A percentile compares a stretch with the other conserved stretches of the same genome.
Evolutionary conservation across 2,888 invertebrate species (phyloP).

Genomic region (Abrostola triplasia): DNA sequence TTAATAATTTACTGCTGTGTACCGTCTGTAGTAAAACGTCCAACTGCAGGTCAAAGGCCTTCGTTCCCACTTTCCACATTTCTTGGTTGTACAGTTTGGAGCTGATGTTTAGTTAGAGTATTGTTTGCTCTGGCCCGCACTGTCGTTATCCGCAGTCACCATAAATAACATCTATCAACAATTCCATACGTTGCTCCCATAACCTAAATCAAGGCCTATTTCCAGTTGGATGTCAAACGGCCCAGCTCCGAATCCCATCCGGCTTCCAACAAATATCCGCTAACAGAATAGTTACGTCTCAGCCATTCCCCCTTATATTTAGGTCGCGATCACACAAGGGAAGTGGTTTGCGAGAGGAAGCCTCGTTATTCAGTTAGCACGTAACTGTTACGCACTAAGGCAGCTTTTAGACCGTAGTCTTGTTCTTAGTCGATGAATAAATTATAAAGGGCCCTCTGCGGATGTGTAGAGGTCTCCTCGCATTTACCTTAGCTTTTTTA

Average conservation of each 20-base stretch:
- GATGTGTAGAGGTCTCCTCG: slow-evolving; percentile 42
- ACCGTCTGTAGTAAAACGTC: no score
- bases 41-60: no score
- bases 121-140: no score
- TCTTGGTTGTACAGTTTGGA: no score
- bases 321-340: slow-evolving; percentile 71
- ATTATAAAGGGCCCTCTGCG: slow-evolving; percentile 47
- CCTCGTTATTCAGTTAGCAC: slow-evolving; percentile 62
- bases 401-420: slow-evolving; percentile 34
- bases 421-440: slow-evolving; percentile 51
- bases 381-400: slow-evolving; percentile 56
- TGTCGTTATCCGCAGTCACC: no score
- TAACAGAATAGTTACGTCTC: slow-evolving; percentile 59
- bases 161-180: background rate
- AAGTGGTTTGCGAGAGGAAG: slow-evolving; percentile 67
- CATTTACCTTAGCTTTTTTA: slow-evolving; percentile 34
- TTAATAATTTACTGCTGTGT: no score
- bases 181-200: background rate
- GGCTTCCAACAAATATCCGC: slow-evolving; percentile 56
- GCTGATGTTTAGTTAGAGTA: no score
- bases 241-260: slow-evolving; percentile 44
- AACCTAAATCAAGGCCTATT: slow-evolving; percentile 8
- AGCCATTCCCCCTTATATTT: slow-evolving; percentile 71
- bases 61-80: no score
- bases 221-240: slow-evolving; percentile 31